Evolutionary conservation across 1,140 invertebrate species (phyloP).

Genomic region (Sminthurides bifidus): DNA sequence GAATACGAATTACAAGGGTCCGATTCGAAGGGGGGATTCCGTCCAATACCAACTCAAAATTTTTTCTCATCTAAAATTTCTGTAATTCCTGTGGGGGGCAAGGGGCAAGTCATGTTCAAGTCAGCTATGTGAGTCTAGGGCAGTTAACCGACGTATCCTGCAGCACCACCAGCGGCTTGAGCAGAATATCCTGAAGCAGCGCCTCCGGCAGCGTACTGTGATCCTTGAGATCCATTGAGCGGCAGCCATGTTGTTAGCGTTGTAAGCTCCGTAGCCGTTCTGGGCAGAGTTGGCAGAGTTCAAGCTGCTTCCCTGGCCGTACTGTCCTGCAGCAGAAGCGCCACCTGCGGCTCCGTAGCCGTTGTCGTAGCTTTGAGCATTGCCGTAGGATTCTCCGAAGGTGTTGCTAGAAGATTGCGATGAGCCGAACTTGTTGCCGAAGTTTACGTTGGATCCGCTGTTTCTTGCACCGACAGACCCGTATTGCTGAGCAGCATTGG

Average conservation of each 20-base stretch:
- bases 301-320: background rate
- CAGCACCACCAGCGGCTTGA: too few relatives aligned
- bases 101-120: too few relatives aligned
- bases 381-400: background rate
- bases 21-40: too few relatives aligned
- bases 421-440: background rate
- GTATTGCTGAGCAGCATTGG: background rate
- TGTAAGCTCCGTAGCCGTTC: background rate
- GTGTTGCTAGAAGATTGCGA: background rate
- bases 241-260: background rate
- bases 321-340: background rate
- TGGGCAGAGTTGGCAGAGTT: background rate
- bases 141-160: too few relatives aligned
- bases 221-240: conserved; percentile 6
- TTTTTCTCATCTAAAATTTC: too few relatives aligned
- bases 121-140: too few relatives aligned
- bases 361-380: conserved; percentile 5
- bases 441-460: background rate
- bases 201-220: too few relatives aligned
- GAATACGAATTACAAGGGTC: too few relatives aligned
- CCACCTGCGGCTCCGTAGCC: background rate
- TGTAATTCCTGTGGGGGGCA: too few relatives aligned
- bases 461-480: background rate
- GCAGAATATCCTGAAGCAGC: too few relatives aligned
- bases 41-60: too few relatives aligned